Evolutionary conservation across 64 coral and sea anemone species (phyloP), one percentile per base, ranked within the genome.

Genomic region (Montipora foliosa): DNA sequence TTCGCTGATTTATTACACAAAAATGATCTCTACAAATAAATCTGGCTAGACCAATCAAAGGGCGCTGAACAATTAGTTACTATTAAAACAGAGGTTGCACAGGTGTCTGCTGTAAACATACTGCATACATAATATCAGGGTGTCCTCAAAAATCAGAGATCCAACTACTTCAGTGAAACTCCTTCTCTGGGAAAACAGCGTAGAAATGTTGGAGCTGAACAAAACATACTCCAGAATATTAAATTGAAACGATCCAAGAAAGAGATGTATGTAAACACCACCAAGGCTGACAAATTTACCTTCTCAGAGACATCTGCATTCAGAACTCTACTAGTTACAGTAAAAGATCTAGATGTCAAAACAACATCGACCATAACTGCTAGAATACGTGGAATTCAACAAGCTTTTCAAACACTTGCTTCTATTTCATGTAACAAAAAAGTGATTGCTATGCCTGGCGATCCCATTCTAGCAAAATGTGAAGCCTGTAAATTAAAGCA

Each of bases 111-210:
- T 11, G 11, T 57, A 57, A 57, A 57, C 6, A 57, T 11, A 4
- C 37, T 79, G 14, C n/a, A 79, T 57, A 90, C 88, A 20, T 50
- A 77, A 16, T 76, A 79, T 90, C 88, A 90, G 66, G 88, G 88
- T 11, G 47, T 10, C 59, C 20, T 90, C 16, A 90, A 37, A 46
- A 90, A 7, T 90, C 11, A 90, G 88, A 78, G 88, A 90, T 45
- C 22, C 88, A 79, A 79, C 73, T 37, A 78, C n/a, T 64, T 90
- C 57, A 0, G 60, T 90, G 44, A 90, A 90, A 89, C 20, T 77
- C 37, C 51, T 89, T 11, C 74, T 90, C 1, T 90, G 88, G 88
- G 88, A 60, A 48, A 9, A 76, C 48, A 21, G 57, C 25, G 74
- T 90, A 14, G 37, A 90, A 10, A 51, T 51, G 3, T 90, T 90